These are phyloP conservation scores for Piprites chloris DNA, from an alignment of 2,113 vertebrate species.

Conservation along the genomic window DNA sequence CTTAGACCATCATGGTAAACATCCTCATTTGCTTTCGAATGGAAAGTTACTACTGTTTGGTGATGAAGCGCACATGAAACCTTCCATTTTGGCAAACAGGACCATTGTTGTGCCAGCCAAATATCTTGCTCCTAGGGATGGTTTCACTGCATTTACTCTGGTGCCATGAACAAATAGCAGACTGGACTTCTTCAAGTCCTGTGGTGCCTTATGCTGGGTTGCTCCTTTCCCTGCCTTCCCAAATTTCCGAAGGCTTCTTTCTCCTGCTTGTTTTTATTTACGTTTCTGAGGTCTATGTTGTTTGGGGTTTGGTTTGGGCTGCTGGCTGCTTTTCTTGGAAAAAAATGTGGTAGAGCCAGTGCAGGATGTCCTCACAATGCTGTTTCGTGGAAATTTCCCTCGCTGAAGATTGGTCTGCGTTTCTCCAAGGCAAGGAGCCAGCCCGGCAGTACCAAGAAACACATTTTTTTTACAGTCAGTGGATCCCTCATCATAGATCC, in stretches of 20 bases:
- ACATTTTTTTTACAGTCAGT: not conserved
- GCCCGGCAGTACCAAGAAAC: slow-evolving; percentile 39
- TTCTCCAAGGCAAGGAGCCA: slow-evolving; percentile 47
- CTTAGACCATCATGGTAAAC: not conserved
- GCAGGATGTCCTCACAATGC: slow-evolving; percentile 48
- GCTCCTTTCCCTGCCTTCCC: slow-evolving; percentile 32
- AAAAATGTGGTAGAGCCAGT: slow-evolving; percentile 4
- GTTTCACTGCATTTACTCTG: slow-evolving; percentile 20
- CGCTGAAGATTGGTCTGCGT: slow-evolving; percentile 35
- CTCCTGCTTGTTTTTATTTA: slow-evolving; percentile 71
- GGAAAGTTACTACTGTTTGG: not conserved
- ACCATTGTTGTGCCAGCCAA: not conserved
- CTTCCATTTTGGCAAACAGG: not conserved
- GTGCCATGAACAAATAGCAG: slow-evolving; percentile 41
- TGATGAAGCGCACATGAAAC: not conserved
- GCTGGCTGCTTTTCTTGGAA: slow-evolving; percentile 71
- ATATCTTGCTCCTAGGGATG: slow-evolving; percentile 20
- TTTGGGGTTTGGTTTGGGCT: slow-evolving; percentile 63
- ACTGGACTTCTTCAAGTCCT: slow-evolving; percentile 39
- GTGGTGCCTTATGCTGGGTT: slow-evolving; percentile 55
- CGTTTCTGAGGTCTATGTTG: slow-evolving; percentile 64
- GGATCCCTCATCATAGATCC: slow-evolving; percentile 36
- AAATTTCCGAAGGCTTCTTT: slow-evolving; percentile 57
- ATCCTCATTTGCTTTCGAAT: not conserved
- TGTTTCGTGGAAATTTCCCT: slow-evolving; percentile 69